Evolutionary conservation across 2,113 vertebrate species (phyloP), one percentile per base, ranked within the genome.

Genomic region (Oreochromis spilurus): DNA sequence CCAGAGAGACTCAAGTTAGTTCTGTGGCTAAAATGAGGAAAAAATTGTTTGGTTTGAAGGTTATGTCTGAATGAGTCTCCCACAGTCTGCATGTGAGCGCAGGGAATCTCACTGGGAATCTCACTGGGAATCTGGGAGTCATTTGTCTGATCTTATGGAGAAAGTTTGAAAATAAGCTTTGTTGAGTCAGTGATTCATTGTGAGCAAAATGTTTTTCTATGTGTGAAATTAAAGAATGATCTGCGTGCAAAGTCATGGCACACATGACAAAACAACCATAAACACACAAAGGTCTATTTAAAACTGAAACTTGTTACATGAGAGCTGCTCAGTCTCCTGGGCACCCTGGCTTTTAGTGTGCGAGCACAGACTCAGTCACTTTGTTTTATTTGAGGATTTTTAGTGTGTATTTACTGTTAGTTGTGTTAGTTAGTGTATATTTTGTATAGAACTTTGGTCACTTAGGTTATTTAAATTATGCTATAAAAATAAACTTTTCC

Each of bases 151-250:
- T n/a, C 45, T 57, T 45, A 45, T 0, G 48, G 54, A 62, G 53
- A 79, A 52, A 82, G 75, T 85, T 14, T 40, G n/a, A n/a, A n/a
- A n/a, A n/a, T n/a, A n/a, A n/a, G n/a, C n/a, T n/a, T n/a, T n/a
- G n/a, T n/a, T n/a, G 53, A 3, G 34, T 77, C 8, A 31, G 45
- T 89, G 84, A 91, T 83, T 93, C 84, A 31, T 50, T 77, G 58
- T 72, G 88, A 75, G 54, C 0, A 0, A 36, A 81, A 65, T 6
- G 6, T 19, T 29, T 29, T 78, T 43, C 14, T 83, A 81, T 38
- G 2, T 45, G 82, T 81, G 13, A 16, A 77, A 60, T 45, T 53
- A 21, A 11, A 12, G 7, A 54, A 79, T 79, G n/a, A 31, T 58
- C 21, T 86, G 57, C 19, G 21, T 19, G 55, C 16, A 75, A 24